A percentile compares a stretch with the other conserved stretches of the same genome.
Evolutionary conservation across 2,113 vertebrate species (phyloP).

Genomic region (Seriola quinqueradiata): DNA sequence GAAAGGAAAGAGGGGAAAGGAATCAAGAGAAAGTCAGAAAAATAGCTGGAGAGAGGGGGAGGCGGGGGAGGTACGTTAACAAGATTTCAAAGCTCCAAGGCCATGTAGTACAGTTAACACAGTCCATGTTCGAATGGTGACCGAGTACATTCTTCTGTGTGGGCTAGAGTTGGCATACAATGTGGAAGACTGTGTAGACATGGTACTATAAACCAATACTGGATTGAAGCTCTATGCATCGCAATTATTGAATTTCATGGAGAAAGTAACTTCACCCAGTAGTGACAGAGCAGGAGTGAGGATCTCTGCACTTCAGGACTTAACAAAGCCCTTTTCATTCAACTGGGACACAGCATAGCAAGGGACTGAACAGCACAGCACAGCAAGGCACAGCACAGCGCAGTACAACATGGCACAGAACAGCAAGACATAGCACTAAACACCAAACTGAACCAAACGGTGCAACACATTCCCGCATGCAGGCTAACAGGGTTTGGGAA

Average conservation of each 20-base stretch:
- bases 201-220: neutral
- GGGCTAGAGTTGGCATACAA: neutral
- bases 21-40: neutral
- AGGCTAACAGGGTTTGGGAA: constrained; percentile 33
- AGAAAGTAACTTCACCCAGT: constrained; percentile 24
- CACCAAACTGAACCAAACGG: constrained; percentile 12
- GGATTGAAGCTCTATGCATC: too few species aligned
- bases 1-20: neutral
- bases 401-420: neutral
- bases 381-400: constrained; percentile 29
- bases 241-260: neutral
- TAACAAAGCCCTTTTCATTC: neutral
- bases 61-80: neutral
- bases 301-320: constrained; percentile 8
- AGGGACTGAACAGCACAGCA: constrained; percentile 27
- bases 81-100: neutral
- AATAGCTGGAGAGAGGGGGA: neutral
- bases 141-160: neutral
- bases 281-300: constrained; percentile 41
- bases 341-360: neutral
- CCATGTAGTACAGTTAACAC: neutral
- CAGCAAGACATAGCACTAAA: constrained; percentile 31
- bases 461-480: constrained; percentile 65
- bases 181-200: neutral
- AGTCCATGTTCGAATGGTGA: neutral